Percentiles rank a stretch among this genome's conserved stretches.
These are phyloP conservation scores for Crocidura indochinensis DNA, from an alignment of 2,797 vertebrate genomes.

Conservation along the genomic window DNA sequence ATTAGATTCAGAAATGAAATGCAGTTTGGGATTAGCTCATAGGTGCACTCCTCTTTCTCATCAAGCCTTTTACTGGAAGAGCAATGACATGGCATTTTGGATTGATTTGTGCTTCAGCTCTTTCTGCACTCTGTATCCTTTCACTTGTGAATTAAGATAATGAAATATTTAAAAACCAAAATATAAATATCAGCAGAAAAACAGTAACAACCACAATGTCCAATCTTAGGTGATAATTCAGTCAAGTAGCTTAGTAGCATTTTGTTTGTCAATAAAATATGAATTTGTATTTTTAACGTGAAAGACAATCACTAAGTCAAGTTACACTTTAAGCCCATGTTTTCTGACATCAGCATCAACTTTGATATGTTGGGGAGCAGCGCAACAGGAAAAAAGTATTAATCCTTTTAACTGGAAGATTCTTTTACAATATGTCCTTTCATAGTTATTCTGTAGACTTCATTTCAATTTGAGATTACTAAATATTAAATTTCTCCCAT, in stretches of 20 bases:
- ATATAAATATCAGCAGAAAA: too few relatives aligned
- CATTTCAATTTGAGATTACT: neutral
- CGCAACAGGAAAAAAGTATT: neutral
- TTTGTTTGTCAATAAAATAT: neutral
- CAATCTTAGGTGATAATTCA: slow-evolving; percentile 49
- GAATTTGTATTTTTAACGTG: neutral
- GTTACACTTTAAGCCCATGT: neutral
- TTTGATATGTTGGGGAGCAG: neutral
- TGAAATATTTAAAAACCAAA: too few relatives aligned
- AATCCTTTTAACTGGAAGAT: neutral
- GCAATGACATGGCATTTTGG: too few relatives aligned
- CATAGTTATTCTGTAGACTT: neutral
- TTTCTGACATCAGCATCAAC: neutral
- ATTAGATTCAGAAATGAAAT: slow-evolving; percentile 63
- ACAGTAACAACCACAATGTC: too few relatives aligned
- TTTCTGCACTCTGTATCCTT: too few relatives aligned
- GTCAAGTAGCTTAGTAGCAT: neutral
- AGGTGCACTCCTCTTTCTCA: too few relatives aligned
- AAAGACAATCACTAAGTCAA: neutral
- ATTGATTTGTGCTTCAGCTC: too few relatives aligned
- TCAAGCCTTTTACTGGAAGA: too few relatives aligned
- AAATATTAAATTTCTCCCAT: neutral
- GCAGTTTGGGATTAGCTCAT: slow-evolving; percentile 58
- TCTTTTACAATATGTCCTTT: neutral
- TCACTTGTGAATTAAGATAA: too few relatives aligned